These are phyloP conservation scores for Lasioglossum figueresi DNA, from an alignment of 2,888 invertebrate species.

Conservation along the genomic window DNA sequence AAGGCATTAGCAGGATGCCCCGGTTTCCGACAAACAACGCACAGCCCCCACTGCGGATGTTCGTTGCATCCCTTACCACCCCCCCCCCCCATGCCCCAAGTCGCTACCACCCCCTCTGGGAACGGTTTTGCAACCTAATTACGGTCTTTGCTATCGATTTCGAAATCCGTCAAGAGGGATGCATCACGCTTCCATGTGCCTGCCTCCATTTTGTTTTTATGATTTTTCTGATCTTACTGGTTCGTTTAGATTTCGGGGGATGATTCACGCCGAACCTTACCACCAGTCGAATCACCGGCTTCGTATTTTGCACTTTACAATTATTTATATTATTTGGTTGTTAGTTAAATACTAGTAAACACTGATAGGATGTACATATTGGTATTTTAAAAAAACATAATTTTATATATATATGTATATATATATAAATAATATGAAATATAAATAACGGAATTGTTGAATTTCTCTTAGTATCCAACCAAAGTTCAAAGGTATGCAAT, in stretches of 20 bases:
- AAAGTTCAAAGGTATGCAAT: background rate
- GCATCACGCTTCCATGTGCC: background rate
- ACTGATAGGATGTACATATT: background rate
- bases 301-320: no score
- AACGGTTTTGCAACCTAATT: conserved; percentile 58
- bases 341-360: no score
- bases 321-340: no score
- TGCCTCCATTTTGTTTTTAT: background rate
- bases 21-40: conserved; percentile 80
- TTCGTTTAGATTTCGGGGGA: background rate
- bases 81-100: conserved; percentile 2
- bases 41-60: conserved; percentile 71
- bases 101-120: conserved; percentile 41
- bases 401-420: no score
- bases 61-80: conserved; percentile 29
- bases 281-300: no score
- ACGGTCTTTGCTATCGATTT: conserved; percentile 81
- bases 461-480: no score
- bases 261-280: background rate
- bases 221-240: background rate
- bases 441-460: no score
- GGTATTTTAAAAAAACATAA: no score
- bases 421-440: no score
- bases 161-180: conserved; percentile 61
- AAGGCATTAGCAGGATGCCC: conserved; percentile 81